Evolutionary conservation across 2,113 vertebrate genomes (phyloP).

Genomic region (Otus sunia): DNA sequence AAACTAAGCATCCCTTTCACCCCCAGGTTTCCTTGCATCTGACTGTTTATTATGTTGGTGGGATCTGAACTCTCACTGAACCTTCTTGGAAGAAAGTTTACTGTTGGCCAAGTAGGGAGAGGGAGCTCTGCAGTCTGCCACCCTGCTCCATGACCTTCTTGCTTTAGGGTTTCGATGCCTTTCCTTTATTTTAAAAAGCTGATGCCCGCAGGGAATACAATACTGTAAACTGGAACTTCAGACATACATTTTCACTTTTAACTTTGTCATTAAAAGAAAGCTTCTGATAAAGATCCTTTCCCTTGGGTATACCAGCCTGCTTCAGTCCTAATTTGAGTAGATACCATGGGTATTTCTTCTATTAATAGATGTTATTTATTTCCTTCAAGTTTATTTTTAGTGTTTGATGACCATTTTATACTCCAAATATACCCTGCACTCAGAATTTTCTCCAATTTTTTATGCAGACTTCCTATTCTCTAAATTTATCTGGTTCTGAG

Average conservation of each 20-base stretch:
- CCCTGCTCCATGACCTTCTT: neutral
- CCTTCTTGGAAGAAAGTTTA: neutral
- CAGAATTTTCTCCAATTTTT: neutral
- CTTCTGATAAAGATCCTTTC: neutral
- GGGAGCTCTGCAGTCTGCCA: neutral
- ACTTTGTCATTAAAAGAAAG: neutral
- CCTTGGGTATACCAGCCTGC: neutral
- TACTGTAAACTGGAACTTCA: neutral
- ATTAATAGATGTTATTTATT: neutral
- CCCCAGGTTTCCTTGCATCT: neutral
- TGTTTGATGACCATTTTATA: neutral
- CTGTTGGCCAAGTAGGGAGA: neutral
- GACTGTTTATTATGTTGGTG: neutral
- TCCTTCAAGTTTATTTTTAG: neutral
- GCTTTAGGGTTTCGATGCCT: neutral
- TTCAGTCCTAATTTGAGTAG: neutral
- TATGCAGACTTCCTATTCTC: neutral
- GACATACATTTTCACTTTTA: conserved; percentile 11
- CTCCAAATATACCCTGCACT: neutral
- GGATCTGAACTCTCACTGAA: conserved; percentile 12
- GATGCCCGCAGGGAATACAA: neutral
- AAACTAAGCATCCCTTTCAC: neutral
- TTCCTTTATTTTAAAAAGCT: neutral
- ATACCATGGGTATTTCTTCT: neutral
- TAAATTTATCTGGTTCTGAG: neutral